Base-by-base conservation (phyloP, 2,888 invertebrate species). In the Microctonus aethiopoides region DNA sequence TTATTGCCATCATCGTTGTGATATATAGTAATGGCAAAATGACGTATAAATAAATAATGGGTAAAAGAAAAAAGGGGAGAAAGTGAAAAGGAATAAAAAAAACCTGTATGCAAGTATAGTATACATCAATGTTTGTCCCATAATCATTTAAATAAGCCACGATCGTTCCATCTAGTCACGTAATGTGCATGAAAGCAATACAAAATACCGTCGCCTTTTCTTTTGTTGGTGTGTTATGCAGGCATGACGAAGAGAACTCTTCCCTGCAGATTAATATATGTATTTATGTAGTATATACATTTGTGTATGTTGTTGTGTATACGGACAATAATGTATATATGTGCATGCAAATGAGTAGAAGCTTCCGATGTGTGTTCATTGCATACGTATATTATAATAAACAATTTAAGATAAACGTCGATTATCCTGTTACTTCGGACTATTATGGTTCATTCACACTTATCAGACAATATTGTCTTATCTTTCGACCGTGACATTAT, bases 401-500 rank as follows among this genome's bases (percentile, higher is more conserved):
- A 76, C 73, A 75, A 74, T 73, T 71, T 70, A 71, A 73, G 68
- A 66, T 71, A 72, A 68, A 72, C 74, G 77, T 67, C 77, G 77
- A 81, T 81, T 81, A 81, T 77, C 81, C 73, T 81, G 68, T 72
- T 72, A 66, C 54, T 72, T 72, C 75, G 67, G 72, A 57, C 77
- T 72, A 81, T 81, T 80, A 81, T 29, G 68, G 68, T 75, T 79
- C 75, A 77, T 80, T 78, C 76, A 72, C 77, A 77, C 74, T 75
- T 75, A 75, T 77, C 76, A 76, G 46, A 4, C 46, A 5, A 73
- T 73, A 52, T 72, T 72, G 72, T 79, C 77, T 80, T 80, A 77
- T 63, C 67, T 26, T 70, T 66, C 57, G 73, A 74, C 62, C 62
- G 61, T 62, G 62, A 46, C 62, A 46, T 46, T 46, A 39, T 39